Base-by-base conservation (phyloP, 64 coral and sea anemone species). In the Platygyra sinensis region DNA sequence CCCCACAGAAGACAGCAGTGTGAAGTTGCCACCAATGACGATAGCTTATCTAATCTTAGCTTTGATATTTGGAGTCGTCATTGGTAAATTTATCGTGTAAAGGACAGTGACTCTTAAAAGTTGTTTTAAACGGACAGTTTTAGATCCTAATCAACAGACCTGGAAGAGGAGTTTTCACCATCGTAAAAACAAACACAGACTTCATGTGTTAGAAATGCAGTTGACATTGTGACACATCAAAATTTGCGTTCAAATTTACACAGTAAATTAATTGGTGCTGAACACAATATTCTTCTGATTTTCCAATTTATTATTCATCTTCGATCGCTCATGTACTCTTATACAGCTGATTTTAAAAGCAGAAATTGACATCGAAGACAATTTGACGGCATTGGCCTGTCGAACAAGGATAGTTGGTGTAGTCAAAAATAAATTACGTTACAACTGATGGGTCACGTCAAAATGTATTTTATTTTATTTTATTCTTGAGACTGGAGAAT, bases 81-180 rank as follows among this genome's bases (percentile, higher is more conserved):
- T 92, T 33, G 90, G 90, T 18, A 92, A 79, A 84, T 78, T 92
- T 75, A 30, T 92, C 38, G 10, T 92, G 38, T 92, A 86, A 77
- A 78, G 20, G 60, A 60, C 60, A 83, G 31, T 83, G 61, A 61
- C 19, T 67, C 54, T 33, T 3, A 46, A 24, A 31, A 83, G 15
- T 46, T 67, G 36, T 67, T 83, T 65, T 83, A 83, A 46, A 67
- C 36, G 60, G 76, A n/a, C n/a, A 10, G 14, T 82, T 82, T 67
- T 83, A 67, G 60, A 83, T 14, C 74, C 19, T 49, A 50, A 77
- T 77, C 8, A 50, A 77, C 74, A 77, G 74, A 77, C 14, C 25
- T 73, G 71, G 71, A 73, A 73, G 3, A 49, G 22, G 39, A 51
- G 33, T 49, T n/a, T 46, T 77, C 22, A 49, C 74, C 36, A 77